Base-by-base conservation (phyloP, 1,140 invertebrate genomes). In the Nautilus pompilius region DNA sequence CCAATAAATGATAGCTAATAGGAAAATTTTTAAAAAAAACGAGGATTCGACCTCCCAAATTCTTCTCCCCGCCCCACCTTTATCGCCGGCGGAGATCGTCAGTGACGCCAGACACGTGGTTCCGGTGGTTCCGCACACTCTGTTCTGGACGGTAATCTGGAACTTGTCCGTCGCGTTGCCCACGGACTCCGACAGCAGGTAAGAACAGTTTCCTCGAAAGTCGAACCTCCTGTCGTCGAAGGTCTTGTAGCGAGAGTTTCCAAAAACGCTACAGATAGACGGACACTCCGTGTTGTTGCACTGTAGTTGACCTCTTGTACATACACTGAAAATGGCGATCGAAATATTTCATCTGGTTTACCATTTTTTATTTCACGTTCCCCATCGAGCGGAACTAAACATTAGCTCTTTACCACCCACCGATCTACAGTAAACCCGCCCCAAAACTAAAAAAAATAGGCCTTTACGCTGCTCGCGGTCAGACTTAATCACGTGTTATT, bases 161-260 rank as follows among this genome's bases (percentile, higher is more conserved):
- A 79, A 77, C 46, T 67, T 68, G 58, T 64, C 29, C 3, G 70
- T 41, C 34, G 63, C 71, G 22, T 54, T 63, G 24, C 67, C 62
- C 1, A 58, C 66, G 2, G 74, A 71, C 79, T 93, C 92, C 1
- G 89, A 88, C 8, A 95, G 81, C 15, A 94, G 85, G 73, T 95
- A 95, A 63, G 92, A 89, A 76, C 93, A 96, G 49, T 89, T 69
- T 30, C 93, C 92, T 80, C 95, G 91, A 80, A 95, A 95, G 75
- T 94, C 90, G 76, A 87, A 95, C 10, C 87, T 82, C 17, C 86
- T 87, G 0, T 89, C 90, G 81, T 95, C 93, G 74, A 93, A 96
- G 0, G 91, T 93, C 67, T 88, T 89, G 74, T 92, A 91, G 79
- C 95, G 93, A 1, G 74, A 76, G n/a, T 77, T 73, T 4, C 80